Conservation (phyloP, 2,888 invertebrate genomes). For the Ichneumoninae sp. region DNA sequence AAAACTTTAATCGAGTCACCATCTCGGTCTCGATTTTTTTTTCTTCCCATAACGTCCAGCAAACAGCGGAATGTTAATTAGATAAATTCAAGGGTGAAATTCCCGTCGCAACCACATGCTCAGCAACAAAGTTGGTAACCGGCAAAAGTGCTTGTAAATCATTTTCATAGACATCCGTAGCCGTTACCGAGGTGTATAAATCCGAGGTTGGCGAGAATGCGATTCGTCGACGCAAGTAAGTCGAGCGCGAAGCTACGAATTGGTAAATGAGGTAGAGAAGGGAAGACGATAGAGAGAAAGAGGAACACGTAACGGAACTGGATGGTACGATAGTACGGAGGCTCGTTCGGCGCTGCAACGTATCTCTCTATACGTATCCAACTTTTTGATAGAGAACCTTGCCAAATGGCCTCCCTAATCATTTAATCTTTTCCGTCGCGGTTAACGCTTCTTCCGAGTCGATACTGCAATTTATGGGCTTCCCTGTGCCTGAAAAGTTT, state of each 20-base stretch:
- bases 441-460: slow-evolving; percentile 75
- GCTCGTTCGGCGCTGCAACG: neutral
- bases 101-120: slow-evolving; percentile 25
- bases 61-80: neutral
- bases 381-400: slow-evolving; percentile 73
- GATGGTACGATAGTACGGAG: slow-evolving; percentile 30
- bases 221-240: slow-evolving; percentile 53
- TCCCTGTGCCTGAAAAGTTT: slow-evolving; percentile 69
- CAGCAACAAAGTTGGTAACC: slow-evolving; percentile 56
- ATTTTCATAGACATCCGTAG: slow-evolving; percentile 50
- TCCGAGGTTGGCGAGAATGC: slow-evolving; percentile 56
- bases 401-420: slow-evolving; percentile 74
- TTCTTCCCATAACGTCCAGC: neutral
- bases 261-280: slow-evolving; percentile 52
- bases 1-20: no score
- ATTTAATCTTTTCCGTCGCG: slow-evolving; percentile 75
- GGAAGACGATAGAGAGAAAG: slow-evolving; percentile 40
- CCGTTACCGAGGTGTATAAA: slow-evolving; percentile 49
- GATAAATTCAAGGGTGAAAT: slow-evolving; percentile 29
- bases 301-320: slow-evolving; percentile 33
- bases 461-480: slow-evolving; percentile 75
- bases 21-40: neutral
- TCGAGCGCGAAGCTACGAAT: slow-evolving; percentile 56
- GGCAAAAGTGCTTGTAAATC: slow-evolving; percentile 49
- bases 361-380: slow-evolving; percentile 48